Evolutionary conservation across 2,113 vertebrate species (phyloP).

Genomic region (Kryptolebias marmoratus): DNA sequence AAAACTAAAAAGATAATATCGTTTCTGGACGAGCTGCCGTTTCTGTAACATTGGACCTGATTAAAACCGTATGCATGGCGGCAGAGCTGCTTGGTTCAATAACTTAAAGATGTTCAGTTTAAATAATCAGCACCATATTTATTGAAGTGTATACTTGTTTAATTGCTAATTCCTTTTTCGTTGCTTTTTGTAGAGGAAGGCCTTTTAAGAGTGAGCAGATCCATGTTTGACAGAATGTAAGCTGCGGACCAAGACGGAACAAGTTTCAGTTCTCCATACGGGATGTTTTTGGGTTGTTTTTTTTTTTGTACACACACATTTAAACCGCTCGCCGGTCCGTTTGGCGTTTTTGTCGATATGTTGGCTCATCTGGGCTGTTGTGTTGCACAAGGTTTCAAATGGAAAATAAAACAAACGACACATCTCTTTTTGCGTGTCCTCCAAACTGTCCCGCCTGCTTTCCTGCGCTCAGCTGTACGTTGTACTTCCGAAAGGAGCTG

Average conservation of each 20-base stretch:
- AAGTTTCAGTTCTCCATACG: slow-evolving; percentile 15
- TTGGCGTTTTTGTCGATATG: background rate
- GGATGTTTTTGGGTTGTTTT: background rate
- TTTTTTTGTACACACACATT: background rate
- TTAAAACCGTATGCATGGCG: slow-evolving; percentile 20
- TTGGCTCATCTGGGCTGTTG: background rate
- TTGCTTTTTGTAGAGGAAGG: slow-evolving; percentile 3
- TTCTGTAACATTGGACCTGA: slow-evolving; percentile 6
- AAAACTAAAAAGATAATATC: slow-evolving; percentile 8
- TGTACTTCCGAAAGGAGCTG: no score
- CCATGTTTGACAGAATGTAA: background rate
- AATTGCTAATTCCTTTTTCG: background rate
- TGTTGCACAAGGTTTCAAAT: slow-evolving; percentile 29
- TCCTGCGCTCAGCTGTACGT: no score
- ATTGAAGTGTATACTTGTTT: slow-evolving; percentile 32
- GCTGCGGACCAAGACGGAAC: slow-evolving; percentile 37
- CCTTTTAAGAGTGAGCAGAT: no score
- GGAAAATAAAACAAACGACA: slow-evolving; percentile 6
- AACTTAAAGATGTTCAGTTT: slow-evolving; percentile 36
- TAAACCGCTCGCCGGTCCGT: background rate
- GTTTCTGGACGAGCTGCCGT: slow-evolving; percentile 16
- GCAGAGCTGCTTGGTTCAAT: slow-evolving; percentile 32
- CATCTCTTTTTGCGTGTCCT: background rate
- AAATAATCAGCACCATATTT: slow-evolving; percentile 38
- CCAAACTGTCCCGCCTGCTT: background rate